A percentile compares a stretch with the other conserved stretches of the same genome.
These are phyloP conservation scores for Spisula solida DNA, from an alignment of 2,888 invertebrate species.

Conservation along the genomic window DNA sequence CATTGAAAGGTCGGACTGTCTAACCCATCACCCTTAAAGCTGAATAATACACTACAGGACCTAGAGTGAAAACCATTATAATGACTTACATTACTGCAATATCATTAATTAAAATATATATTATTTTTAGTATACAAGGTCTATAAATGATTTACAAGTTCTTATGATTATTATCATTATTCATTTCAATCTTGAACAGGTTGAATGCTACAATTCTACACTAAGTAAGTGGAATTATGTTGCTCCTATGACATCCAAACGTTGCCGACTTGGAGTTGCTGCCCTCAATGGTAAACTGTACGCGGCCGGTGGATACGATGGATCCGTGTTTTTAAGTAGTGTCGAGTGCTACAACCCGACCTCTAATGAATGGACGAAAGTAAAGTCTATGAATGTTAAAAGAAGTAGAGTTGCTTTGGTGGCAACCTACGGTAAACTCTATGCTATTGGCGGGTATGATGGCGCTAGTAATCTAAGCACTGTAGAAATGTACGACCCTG, in stretches of 20 bases:
- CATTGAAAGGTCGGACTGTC: no score
- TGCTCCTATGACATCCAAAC: slow-evolving; percentile 93
- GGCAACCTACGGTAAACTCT: slow-evolving; percentile 94
- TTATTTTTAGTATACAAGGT: no score
- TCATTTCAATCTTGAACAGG: slow-evolving; percentile 84
- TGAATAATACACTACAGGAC: no score
- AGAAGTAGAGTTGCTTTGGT: slow-evolving; percentile 94
- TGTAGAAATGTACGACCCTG: slow-evolving; percentile 95
- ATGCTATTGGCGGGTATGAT: slow-evolving; percentile 91
- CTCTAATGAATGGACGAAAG: slow-evolving; percentile 92
- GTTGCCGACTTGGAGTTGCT: slow-evolving; percentile 94
- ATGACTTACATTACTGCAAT: no score
- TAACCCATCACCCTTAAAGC: no score
- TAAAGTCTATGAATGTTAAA: slow-evolving; percentile 94
- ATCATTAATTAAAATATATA: no score
- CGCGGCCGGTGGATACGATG: slow-evolving; percentile 92
- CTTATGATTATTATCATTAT: no score
- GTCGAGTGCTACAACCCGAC: slow-evolving; percentile 94
- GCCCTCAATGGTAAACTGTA: slow-evolving; percentile 94
- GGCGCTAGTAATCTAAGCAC: slow-evolving; percentile 94
- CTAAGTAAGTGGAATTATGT: slow-evolving; percentile 92
- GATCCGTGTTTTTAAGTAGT: slow-evolving; percentile 93
- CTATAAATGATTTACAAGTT: no score
- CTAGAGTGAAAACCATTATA: no score
- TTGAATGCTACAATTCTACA: slow-evolving; percentile 93